Base-by-base conservation (phyloP, 2,113 vertebrate genomes). In the Coryphaenoides rupestris region DNA sequence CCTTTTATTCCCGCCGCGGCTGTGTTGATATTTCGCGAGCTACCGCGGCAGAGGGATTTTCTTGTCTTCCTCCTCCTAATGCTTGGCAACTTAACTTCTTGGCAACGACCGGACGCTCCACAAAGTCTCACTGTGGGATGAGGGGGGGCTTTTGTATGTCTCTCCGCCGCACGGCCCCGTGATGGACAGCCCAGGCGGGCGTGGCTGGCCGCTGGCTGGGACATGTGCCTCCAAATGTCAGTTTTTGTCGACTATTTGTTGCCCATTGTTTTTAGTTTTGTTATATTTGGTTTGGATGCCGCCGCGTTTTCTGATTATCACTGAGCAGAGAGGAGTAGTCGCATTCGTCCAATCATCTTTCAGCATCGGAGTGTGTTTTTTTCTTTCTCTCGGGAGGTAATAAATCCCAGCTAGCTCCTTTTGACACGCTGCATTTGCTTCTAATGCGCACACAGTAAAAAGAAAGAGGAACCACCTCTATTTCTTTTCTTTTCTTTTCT, bases 361-460 rank as follows among this genome's bases (percentile, higher is more conserved):
- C n/a, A n/a, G n/a, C n/a, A n/a, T n/a, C n/a, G n/a, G n/a, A n/a
- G n/a, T n/a, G n/a, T n/a, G n/a, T 50, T 50, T 86, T 89, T 40
- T 40, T 12, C 33, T 40, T 87, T 70, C 78, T 89, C 65, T 63
- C 23, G 78, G 81, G 68, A 84, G 14, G 75, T 86, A 82, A 89
- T 89, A 78, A 87, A 87, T 82, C 79, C 82, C 7, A 12, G 33
- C 33, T 40, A 40, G 70, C 60, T 66, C 66, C 67, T 79, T n/a
- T 78, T 82, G 83, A 88, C 86, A 89, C 87, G 87, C 82, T 82
- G 82, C 85, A 84, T 88, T 89, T 86, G 81, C 82, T 81, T 73
- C 86, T 81, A 88, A 88, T 86, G 80, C 9, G 7, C 75, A 77
- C 81, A 79, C 70, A 77, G 84, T 81, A n/a, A n/a, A 40, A 86